Evolutionary conservation across 2,888 invertebrate species (phyloP).

Genomic region (Drosophila macrospina): DNA sequence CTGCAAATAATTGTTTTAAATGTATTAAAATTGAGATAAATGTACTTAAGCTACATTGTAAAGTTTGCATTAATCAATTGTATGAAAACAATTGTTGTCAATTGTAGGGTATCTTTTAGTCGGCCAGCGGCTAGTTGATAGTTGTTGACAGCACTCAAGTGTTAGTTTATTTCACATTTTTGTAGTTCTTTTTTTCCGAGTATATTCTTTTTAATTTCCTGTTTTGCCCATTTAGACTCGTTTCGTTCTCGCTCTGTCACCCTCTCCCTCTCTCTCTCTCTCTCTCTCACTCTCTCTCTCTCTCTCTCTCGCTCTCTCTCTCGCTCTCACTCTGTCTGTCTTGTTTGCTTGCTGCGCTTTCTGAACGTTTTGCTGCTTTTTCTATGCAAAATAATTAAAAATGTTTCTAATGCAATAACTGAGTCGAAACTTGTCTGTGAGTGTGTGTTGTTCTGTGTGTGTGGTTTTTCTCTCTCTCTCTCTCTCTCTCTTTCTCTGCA

Average conservation of each 20-base stretch:
- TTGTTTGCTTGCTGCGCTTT: neutral
- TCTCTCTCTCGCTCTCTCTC: neutral
- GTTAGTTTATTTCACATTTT: slow-evolving; percentile 19
- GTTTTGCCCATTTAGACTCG: slow-evolving; percentile 20
- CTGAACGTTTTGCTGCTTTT: slow-evolving; percentile 8
- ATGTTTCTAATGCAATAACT: slow-evolving; percentile 30
- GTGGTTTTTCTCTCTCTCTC: slow-evolving; percentile 12
- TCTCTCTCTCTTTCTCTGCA: too few relatives aligned
- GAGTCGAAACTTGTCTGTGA: slow-evolving; percentile 11
- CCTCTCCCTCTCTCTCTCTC: neutral
- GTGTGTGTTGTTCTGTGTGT: slow-evolving; percentile 9
- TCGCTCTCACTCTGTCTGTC: neutral
- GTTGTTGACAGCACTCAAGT: slow-evolving; percentile 17
- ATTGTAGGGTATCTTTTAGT: neutral
- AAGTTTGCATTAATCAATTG: too few relatives aligned
- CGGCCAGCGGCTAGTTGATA: neutral
- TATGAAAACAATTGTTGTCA: neutral
- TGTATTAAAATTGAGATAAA: too few relatives aligned
- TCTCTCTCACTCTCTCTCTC: neutral
- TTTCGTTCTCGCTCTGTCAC: neutral
- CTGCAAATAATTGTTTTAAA: too few relatives aligned
- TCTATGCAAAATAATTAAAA: slow-evolving; percentile 34
- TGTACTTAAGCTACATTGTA: too few relatives aligned
- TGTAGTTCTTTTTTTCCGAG: slow-evolving; percentile 10
- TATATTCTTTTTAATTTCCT: slow-evolving; percentile 46